Conservation (phyloP, 2,797 vertebrate species). For the Sphaeramia orbicularis region DNA sequence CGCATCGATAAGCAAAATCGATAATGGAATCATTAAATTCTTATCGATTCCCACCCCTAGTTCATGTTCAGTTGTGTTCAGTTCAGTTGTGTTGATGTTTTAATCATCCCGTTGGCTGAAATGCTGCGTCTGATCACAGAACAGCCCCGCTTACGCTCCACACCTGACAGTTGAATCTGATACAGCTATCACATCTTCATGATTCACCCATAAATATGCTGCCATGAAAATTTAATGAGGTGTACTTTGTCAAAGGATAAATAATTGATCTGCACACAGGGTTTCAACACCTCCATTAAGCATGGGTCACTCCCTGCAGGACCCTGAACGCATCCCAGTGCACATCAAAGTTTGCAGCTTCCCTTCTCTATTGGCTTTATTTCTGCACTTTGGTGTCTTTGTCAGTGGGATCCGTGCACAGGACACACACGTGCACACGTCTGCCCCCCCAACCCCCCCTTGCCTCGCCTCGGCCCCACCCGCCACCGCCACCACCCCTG, state of each 20-base stretch:
- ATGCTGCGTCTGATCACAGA: conserved; percentile 7
- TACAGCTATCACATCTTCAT: conserved; percentile 54
- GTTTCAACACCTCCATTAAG: conserved; percentile 79
- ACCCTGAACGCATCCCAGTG: conserved; percentile 25
- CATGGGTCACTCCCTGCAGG: conserved; percentile 65
- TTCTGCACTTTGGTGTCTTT: conserved; percentile 55
- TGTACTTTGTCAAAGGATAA: conserved; percentile 78
- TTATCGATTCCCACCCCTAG: too few relatives aligned
- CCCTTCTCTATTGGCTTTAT: conserved; percentile 43
- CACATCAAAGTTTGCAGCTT: conserved; percentile 69
- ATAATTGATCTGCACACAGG: conserved; percentile 75
- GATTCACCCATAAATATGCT: conserved; percentile 74
- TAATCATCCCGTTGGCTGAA: too few relatives aligned
- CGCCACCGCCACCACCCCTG: conserved; percentile 36
- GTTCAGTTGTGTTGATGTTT: too few relatives aligned
- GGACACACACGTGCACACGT: background rate
- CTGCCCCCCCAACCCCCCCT: conserved; percentile 38
- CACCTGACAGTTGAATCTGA: conserved; percentile 57
- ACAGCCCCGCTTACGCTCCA: background rate
- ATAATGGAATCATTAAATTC: too few relatives aligned
- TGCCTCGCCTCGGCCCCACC: too few relatives aligned
- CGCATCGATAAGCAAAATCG: too few relatives aligned
- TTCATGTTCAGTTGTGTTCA: too few relatives aligned
- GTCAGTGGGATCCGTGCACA: conserved; percentile 10
- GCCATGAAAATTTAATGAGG: conserved; percentile 77